Evolutionary conservation across 1,140 invertebrate genomes (phyloP).

Genomic region (Magallana ariakensis): DNA sequence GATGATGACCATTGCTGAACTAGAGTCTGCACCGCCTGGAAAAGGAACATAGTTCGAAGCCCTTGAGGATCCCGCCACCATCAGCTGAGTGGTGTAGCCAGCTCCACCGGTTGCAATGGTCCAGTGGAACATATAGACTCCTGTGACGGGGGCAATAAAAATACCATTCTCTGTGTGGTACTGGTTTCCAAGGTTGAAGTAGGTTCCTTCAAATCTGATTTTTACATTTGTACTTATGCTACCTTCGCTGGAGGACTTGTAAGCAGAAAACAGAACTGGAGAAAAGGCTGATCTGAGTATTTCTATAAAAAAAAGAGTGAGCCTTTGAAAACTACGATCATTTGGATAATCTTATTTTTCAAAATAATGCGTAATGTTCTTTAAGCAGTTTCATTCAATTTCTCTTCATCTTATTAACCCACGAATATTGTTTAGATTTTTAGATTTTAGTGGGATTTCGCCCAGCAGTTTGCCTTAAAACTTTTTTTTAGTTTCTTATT

Average conservation of each 20-base stretch:
- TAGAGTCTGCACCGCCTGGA: not conserved
- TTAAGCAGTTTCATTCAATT: no score
- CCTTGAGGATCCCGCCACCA: not conserved
- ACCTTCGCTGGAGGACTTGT: not conserved
- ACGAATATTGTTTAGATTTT: no score
- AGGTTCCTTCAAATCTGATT: not conserved
- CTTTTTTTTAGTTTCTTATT: no score
- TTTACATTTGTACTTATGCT: not conserved
- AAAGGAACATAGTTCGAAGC: not conserved
- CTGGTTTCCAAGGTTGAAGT: not conserved
- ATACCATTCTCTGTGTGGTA: conserved; percentile 2
- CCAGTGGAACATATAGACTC: conserved; percentile 10
- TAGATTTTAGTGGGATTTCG: no score
- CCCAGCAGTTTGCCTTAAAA: no score
- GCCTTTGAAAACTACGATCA: no score
- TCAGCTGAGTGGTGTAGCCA: not conserved
- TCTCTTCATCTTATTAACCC: no score
- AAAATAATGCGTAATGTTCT: no score
- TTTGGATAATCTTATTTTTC: no score
- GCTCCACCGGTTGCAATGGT: not conserved
- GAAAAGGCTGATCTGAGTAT: not conserved
- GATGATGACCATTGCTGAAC: conserved; percentile 3
- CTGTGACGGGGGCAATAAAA: not conserved
- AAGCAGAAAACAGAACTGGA: not conserved
- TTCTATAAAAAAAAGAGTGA: not conserved